These are phyloP conservation scores for Agrilus biguttatus DNA, from an alignment of 2,888 invertebrate genomes.

Conservation along the genomic window DNA sequence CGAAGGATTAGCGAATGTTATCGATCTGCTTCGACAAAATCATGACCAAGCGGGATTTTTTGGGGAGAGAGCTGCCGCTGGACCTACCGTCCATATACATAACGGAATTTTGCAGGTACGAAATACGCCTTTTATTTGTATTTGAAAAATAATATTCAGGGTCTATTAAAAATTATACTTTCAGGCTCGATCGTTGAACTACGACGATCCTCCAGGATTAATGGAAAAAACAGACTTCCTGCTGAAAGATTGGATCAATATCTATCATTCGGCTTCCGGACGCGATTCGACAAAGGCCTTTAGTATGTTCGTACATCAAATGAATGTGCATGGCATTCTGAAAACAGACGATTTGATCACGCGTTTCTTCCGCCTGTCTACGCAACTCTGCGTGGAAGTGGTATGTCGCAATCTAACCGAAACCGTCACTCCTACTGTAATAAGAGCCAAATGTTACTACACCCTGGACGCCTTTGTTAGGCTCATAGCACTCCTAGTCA, in stretches of 20 bases:
- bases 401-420: constrained; percentile 51
- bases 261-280: constrained; percentile 69
- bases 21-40: constrained; percentile 65
- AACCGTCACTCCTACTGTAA: constrained; percentile 25
- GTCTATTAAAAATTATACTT: not conserved
- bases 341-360: constrained; percentile 97
- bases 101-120: constrained; percentile 78
- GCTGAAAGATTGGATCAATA: constrained; percentile 88
- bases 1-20: constrained; percentile 66
- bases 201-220: constrained; percentile 85
- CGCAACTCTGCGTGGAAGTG: constrained; percentile 90
- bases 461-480: constrained; percentile 92
- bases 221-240: constrained; percentile 91
- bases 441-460: constrained; percentile 85
- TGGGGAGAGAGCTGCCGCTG: constrained; percentile 63
- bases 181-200: constrained; percentile 71
- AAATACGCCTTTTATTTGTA: not conserved
- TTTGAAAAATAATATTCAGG: not conserved
- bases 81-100: constrained; percentile 81
- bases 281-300: constrained; percentile 85
- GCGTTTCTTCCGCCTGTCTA: constrained; percentile 90
- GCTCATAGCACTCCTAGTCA: constrained; percentile 85
- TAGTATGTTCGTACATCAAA: constrained; percentile 85
- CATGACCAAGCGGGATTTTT: constrained; percentile 58
- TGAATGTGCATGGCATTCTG: constrained; percentile 91